Base-by-base conservation (phyloP, 1,140 invertebrate genomes). In the Leptopilina boulardi region DNA sequence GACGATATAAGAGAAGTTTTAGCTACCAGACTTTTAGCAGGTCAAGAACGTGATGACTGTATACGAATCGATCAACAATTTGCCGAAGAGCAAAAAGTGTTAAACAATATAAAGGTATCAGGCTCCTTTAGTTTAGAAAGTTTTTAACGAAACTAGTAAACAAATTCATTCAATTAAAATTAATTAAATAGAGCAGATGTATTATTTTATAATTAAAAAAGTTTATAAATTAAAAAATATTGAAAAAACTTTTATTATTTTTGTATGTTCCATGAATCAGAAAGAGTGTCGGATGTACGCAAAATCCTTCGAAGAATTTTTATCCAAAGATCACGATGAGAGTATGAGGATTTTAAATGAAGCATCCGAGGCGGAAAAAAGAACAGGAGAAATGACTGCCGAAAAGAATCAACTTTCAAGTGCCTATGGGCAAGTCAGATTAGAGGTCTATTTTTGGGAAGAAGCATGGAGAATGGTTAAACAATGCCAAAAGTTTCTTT, bases 401-500 rank as follows among this genome's bases (percentile, higher is more conserved):
- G 91, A 92, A 10, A 77, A 80, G 8, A 81, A 85, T 30, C 77
- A 84, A 71, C 81, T 91, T 21, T 84, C 78, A 0, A 83, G 84
- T 1, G 83, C 83, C 19, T 89, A 86, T 38, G 90, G 91, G 13
- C 89, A 92, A 23, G 78, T 93, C 4, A 92, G 92, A 76, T 90
- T 93, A 1, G 92, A 93, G 72, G 86, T 95, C 19, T 93, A 94
- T 66, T 92, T 91, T 30, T 92, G 92, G 66, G 92, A 93, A 78
- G 94, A 94, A 83, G 92, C 91, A 19, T 93, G 94, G 89, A 86
- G 92, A 71, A 92, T 92, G 71, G 91, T 92, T 47, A 91, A 94
- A 81, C 92, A 93, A 76, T 95, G 94, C 86, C 93, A 94, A 87
- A 92, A 91, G 80, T 95, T 95, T 87, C 87, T 95, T 21, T 92